Base-by-base conservation (phyloP, 2,113 vertebrate species). In the Aegithalos caudatus region DNA sequence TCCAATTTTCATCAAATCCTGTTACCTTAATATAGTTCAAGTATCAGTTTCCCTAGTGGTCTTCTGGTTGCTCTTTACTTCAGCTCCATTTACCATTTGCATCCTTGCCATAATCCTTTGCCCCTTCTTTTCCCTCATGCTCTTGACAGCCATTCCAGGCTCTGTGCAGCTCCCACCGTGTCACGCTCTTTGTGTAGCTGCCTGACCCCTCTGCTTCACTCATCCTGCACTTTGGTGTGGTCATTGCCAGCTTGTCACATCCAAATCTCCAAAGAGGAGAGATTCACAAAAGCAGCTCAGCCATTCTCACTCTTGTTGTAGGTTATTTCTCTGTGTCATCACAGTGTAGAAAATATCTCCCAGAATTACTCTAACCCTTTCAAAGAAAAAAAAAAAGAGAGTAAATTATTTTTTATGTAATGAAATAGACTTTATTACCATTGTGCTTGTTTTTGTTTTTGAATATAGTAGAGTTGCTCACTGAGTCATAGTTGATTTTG, bases 171-270 rank as follows among this genome's bases (percentile, higher is more conserved):
- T 69, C 20, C 84, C 29, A 5, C 5, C 1, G 0, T 2, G 9
- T 57, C 9, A 4, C 0, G 0, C 13, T 31, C 33, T 54, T 37
- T 38, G 38, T 35, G 29, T 25, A 12, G 35, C 25, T 37, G 9
- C 35, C 35, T 44, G 45, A 54, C 17, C 14, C 29, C 10, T 0
- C 8, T 77, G 54, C 50, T 61, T 51, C 50, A 3, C 31, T 72
- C 33, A 7, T 14, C 29, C 48, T 82, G 57, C 20, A 12, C 0
- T 8, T 56, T 10, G 40, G 3, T 8, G 3, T 28, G 37, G 38
- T n/a, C 22, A 4, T 2, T 82, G 66, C 57, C 53, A 53, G 24
- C 33, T 67, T n/a, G 14, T 65, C 53, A 17, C 35, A 31, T 47
- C 53, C 66, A 12, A 8, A 40, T 29, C 19, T 80, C 71, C 58